These are phyloP conservation scores for Rhinophrynus dorsalis DNA, from an alignment of 2,797 vertebrate species.

Conservation along the genomic window DNA sequence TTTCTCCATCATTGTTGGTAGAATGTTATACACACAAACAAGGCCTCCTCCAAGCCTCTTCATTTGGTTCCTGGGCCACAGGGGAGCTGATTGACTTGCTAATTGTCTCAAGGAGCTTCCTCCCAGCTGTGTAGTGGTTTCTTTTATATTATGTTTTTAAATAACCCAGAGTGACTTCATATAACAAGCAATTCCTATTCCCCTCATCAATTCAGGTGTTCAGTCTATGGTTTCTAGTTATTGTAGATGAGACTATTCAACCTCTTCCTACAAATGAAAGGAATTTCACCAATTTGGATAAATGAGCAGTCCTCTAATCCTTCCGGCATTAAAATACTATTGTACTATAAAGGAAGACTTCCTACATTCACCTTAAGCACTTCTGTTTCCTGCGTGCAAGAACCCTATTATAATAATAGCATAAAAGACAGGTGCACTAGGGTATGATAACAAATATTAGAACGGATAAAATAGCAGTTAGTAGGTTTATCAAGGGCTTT, in stretches of 20 bases:
- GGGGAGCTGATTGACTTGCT: not conserved
- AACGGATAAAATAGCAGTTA: too few relatives aligned
- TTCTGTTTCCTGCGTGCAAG: not conserved
- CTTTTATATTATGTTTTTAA: constrained; percentile 10
- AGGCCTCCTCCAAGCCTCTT: not conserved
- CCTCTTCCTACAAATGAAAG: constrained; percentile 35
- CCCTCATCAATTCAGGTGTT: constrained; percentile 34
- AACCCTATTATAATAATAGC: not conserved
- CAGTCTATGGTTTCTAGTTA: constrained; percentile 31
- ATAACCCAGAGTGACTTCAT: constrained; percentile 15
- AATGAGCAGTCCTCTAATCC: constrained; percentile 25
- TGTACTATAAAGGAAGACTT: constrained; percentile 14
- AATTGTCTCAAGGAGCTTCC: not conserved
- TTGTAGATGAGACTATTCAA: constrained; percentile 32
- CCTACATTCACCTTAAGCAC: constrained; percentile 20
- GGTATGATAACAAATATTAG: not conserved
- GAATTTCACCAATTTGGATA: constrained; percentile 34
- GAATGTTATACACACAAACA: not conserved
- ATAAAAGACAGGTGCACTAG: not conserved
- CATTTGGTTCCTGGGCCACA: not conserved
- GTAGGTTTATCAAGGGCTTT: too few relatives aligned
- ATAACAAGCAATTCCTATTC: not conserved
- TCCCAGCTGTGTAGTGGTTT: not conserved
- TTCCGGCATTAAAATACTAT: constrained; percentile 39
- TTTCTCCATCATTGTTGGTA: not conserved